Conservation (phyloP, 2,797 vertebrate genomes). For the Yasuhikotakia modesta region DNA sequence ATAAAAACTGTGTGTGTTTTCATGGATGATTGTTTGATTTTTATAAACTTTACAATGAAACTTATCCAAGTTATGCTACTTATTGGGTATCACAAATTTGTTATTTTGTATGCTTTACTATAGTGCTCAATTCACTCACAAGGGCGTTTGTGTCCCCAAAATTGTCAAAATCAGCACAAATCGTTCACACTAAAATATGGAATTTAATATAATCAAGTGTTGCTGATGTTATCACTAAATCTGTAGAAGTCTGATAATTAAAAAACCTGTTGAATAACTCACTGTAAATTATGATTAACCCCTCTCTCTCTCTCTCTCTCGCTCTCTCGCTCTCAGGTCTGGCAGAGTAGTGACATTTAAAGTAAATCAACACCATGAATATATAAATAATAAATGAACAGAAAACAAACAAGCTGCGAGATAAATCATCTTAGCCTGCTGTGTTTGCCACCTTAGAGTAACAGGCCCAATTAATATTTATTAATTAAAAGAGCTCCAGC, state of each 20-base stretch:
- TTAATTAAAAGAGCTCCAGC: slow-evolving; percentile 48
- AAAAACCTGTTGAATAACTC: slow-evolving; percentile 16
- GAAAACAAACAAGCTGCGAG: slow-evolving; percentile 38
- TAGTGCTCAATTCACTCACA: too few relatives aligned
- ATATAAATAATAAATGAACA: slow-evolving; percentile 37
- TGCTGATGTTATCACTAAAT: background rate
- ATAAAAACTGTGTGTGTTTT: too few relatives aligned
- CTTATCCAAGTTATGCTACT: too few relatives aligned
- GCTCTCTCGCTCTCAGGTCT: slow-evolving; percentile 17
- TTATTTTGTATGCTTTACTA: too few relatives aligned
- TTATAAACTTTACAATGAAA: too few relatives aligned
- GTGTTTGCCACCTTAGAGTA: slow-evolving; percentile 42
- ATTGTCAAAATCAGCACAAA: too few relatives aligned
- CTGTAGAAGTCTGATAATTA: background rate
- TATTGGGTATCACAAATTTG: too few relatives aligned
- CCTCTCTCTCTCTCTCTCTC: background rate
- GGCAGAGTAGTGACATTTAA: slow-evolving; percentile 33
- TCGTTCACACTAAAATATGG: background rate
- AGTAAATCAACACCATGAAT: slow-evolving; percentile 37
- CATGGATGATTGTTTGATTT: too few relatives aligned
- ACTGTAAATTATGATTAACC: background rate
- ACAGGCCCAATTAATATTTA: slow-evolving; percentile 51
- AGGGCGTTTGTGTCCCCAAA: too few relatives aligned
- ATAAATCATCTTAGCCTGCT: slow-evolving; percentile 47
- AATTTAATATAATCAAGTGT: background rate